A percentile compares a stretch with the other conserved stretches of the same genome.
These are phyloP conservation scores for Molanna angustata DNA, from an alignment of 2,888 invertebrate genomes.

Conservation along the genomic window DNA sequence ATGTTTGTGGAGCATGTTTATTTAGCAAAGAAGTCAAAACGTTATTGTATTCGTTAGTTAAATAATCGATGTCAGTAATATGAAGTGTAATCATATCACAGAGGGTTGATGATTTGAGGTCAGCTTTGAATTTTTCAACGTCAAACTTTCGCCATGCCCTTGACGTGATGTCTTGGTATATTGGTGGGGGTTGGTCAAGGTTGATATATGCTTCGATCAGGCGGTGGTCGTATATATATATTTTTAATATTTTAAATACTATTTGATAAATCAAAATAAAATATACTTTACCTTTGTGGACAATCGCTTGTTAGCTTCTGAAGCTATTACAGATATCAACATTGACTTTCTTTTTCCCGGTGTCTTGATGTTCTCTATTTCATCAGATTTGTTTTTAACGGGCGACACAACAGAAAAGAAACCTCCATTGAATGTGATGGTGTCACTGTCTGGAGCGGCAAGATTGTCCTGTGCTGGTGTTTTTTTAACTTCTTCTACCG, in stretches of 20 bases:
- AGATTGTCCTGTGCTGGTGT: not conserved
- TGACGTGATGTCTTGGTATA: no score
- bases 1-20: no score
- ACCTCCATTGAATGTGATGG: constrained; percentile 48
- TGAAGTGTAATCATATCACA: no score
- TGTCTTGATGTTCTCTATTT: constrained; percentile 31
- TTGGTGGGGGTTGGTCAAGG: no score
- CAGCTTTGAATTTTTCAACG: no score
- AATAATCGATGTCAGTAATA: no score
- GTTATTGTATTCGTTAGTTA: no score
- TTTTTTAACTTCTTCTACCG: not conserved
- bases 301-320: constrained; percentile 43
- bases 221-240: not conserved
- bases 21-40: no score
- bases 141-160: no score
- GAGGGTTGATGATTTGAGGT: no score
- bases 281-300: constrained; percentile 16
- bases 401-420: constrained; percentile 50
- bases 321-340: constrained; percentile 45
- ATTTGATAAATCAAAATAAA: not conserved
- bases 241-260: not conserved
- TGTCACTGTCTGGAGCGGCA: constrained; percentile 1
- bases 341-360: constrained; percentile 35
- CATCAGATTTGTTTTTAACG: constrained; percentile 37
- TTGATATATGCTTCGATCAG: not conserved